phyloP scores from a whole-genome alignment of 1,140 invertebrate genomes.

The Bombus turneri region DNA sequence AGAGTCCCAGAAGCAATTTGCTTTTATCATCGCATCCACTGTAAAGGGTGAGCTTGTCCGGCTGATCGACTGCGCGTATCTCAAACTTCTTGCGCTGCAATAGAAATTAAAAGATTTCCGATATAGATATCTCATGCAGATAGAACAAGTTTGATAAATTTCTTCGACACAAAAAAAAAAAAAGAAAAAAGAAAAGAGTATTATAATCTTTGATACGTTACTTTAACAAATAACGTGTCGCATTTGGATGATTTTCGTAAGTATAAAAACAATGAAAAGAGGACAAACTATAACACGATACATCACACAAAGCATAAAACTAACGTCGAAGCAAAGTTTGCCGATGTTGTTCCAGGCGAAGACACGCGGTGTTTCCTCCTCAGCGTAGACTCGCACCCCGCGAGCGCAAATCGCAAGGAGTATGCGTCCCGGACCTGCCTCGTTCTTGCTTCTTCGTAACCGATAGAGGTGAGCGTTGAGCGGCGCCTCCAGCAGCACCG shows the following conservation, averaged over 20 bases:
- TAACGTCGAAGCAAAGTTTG: slow-evolving; percentile 95
- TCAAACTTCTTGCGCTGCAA: slow-evolving; percentile 96
- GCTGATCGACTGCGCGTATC: slow-evolving; percentile 91
- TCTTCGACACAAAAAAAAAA: too few species aligned
- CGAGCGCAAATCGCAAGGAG: slow-evolving; percentile 92
- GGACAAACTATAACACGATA: not conserved
- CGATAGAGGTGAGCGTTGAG: slow-evolving; percentile 96
- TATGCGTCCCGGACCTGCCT: slow-evolving; percentile 87
- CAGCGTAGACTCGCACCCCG: slow-evolving; percentile 92
- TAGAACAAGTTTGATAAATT: too few species aligned
- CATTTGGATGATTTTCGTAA: too few species aligned
- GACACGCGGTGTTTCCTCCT: slow-evolving; percentile 86
- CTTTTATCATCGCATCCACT: slow-evolving; percentile 96
- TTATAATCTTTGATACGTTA: too few species aligned
- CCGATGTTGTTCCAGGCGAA: slow-evolving; percentile 97
- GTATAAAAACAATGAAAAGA: not conserved
- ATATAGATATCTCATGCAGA: not conserved
- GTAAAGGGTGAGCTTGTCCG: slow-evolving; percentile 93
- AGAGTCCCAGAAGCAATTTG: slow-evolving; percentile 93
- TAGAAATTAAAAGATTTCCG: slow-evolving; percentile 30
- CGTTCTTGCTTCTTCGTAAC: slow-evolving; percentile 92
- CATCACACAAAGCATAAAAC: slow-evolving; percentile 56
- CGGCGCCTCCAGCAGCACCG: slow-evolving; percentile 92
- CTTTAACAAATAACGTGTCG: too few species aligned
- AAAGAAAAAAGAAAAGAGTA: not conserved